These are phyloP conservation scores for Liasis olivaceus DNA, from an alignment of 2,797 vertebrate species.

Conservation along the genomic window DNA sequence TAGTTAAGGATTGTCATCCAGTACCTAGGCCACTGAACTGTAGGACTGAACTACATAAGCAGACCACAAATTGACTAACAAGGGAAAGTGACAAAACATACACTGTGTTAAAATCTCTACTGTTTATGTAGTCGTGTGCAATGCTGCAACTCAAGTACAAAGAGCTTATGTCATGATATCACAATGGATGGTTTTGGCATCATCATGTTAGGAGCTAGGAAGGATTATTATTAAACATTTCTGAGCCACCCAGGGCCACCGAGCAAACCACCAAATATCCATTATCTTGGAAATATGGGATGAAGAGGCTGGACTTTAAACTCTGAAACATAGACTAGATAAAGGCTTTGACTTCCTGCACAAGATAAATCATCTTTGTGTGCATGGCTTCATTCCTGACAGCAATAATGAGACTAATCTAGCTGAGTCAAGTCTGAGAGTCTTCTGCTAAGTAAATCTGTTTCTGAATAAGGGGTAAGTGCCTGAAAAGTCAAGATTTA, in stretches of 20 bases:
- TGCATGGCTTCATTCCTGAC: conserved; percentile 9
- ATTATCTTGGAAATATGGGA: conserved; percentile 34
- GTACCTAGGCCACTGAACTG: not conserved
- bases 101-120: not conserved
- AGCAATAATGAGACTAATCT: not conserved
- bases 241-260: not conserved
- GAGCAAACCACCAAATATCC: not conserved
- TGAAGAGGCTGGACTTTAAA: not conserved
- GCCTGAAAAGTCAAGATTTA: not conserved
- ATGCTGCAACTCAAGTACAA: not conserved
- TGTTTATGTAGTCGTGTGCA: not conserved
- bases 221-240: not conserved
- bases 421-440: not conserved
- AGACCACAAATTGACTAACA: conserved; percentile 35
- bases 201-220: not conserved
- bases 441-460: not conserved
- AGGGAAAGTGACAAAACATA: not conserved
- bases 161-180: not conserved
- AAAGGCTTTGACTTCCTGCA: not conserved
- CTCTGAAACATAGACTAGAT: not conserved
- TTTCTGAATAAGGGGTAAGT: not conserved
- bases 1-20: not conserved
- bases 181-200: not conserved
- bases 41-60: not conserved
- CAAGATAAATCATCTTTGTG: conserved; percentile 24